phyloP scores from a whole-genome alignment of 2,888 invertebrate genomes.

The Desoria tigrina region DNA sequence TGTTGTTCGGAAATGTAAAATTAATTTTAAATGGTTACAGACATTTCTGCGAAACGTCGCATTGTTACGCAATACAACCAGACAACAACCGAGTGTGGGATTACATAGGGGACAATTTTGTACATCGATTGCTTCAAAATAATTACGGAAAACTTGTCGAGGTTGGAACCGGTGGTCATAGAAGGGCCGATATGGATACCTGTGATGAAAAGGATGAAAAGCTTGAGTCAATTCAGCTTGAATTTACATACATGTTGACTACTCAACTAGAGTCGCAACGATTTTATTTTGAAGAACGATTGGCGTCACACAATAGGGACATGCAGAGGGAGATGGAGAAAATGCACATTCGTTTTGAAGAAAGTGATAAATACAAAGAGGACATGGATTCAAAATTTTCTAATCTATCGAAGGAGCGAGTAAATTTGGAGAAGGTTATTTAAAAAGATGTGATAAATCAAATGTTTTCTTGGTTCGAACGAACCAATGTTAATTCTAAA shows the following conservation, averaged over 20 bases:
- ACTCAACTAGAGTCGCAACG: conserved; percentile 94
- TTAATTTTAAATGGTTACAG: too few relatives aligned
- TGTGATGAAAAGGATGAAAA: conserved; percentile 67
- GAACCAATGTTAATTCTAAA: too few relatives aligned
- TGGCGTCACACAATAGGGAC: conserved; percentile 61
- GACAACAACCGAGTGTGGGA: conserved; percentile 99
- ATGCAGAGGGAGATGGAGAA: conserved; percentile 49
- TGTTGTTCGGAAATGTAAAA: too few relatives aligned
- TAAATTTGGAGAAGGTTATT: conserved; percentile 69
- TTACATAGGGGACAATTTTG: conserved; percentile 96
- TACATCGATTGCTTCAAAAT: conserved; percentile 92
- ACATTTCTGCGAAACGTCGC: conserved; percentile 92
- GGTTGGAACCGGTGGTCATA: conserved; percentile 51
- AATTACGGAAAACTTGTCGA: conserved; percentile 96
- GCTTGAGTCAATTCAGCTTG: conserved; percentile 89
- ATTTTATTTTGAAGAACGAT: conserved; percentile 82
- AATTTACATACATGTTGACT: conserved; percentile 93
- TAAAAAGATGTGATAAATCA: conserved; percentile 64
- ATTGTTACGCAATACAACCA: conserved; percentile 94
- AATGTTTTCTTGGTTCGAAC: too few relatives aligned
- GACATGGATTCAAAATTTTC: conserved; percentile 56
- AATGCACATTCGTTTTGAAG: conserved; percentile 31
- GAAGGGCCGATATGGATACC: conserved; percentile 59
- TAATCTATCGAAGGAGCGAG: conserved; percentile 67
- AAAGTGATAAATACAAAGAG: conserved; percentile 26